Base-by-base conservation (phyloP, 2,888 invertebrate genomes). In the Athetis lepigone region DNA sequence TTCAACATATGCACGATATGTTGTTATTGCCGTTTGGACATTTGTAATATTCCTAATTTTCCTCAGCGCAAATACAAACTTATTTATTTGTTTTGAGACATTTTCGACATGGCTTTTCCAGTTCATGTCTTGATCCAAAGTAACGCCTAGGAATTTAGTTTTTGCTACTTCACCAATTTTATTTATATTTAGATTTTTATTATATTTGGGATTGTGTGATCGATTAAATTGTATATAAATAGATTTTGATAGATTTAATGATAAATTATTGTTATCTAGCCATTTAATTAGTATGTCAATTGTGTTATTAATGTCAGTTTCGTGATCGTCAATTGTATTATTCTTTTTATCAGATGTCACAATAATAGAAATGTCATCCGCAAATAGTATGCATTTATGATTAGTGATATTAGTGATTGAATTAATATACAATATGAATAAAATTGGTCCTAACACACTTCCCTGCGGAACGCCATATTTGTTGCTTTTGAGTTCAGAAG, bases 141-240 rank as follows among this genome's bases (percentile, higher is more conserved):
- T 6, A 39, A 39, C 16, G 39, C 39, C 39, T 7, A 39, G 16
- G n/a, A n/a, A n/a, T n/a, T n/a, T n/a, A n/a, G n/a, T n/a, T n/a
- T n/a, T n/a, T n/a, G n/a, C n/a, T n/a, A 39, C 16, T 39, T 39
- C 39, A 39, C 39, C 39, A 39, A 39, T 39, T 39, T 39, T 39
- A 18, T 39, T 39, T 39, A 39, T 16, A 39, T 39, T 39, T 42
- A 21, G 42, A 21, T 21, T 42, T 9, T 42, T 42, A 13, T 42
- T 42, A 42, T 21, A 39, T 18, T 39, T 39, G 16, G 39, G 16
- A 39, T 39, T 39, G 39, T 16, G 16, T 39, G 42, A 21, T 42
- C 11, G 19, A 42, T 42, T 42, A 42, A 42, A 42, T 7, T 42
- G 42, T 42, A 42, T 21, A 21, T 42, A 42, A 11, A 42, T 21